Percentiles rank a stretch among this genome's conserved stretches.
Conservation (phyloP, 64 coral and sea anemone species). For the Hydrozoanthus tunicans region DNA sequence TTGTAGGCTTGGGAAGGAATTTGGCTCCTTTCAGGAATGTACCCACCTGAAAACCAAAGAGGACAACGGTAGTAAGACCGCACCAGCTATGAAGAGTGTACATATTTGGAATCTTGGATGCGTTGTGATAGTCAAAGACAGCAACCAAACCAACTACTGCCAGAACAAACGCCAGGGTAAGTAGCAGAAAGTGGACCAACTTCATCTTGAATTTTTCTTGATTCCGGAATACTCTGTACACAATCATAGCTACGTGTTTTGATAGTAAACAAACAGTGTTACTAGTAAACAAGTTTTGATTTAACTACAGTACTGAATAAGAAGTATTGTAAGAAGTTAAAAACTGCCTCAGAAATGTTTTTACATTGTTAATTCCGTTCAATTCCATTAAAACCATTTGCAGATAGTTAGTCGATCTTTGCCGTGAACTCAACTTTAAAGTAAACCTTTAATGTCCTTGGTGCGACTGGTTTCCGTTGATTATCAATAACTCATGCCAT, state of each 20-base stretch:
- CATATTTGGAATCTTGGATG: slow-evolving; percentile 53
- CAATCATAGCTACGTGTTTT: slow-evolving; percentile 75
- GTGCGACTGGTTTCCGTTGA: no score
- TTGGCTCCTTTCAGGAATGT: not conserved
- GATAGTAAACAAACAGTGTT: not conserved
- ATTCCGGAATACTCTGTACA: slow-evolving; percentile 77
- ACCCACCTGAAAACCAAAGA: slow-evolving; percentile 85
- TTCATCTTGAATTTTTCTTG: slow-evolving; percentile 76
- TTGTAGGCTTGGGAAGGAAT: no score
- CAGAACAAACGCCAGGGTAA: slow-evolving; percentile 63
- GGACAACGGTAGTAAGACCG: slow-evolving; percentile 62
- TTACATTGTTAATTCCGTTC: no score
- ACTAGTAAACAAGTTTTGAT: not conserved
- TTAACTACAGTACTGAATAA: not conserved
- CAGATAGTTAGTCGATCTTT: no score
- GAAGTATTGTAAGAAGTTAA: no score
- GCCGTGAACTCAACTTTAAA: no score
- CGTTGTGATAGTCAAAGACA: slow-evolving; percentile 91
- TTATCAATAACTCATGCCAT: no score
- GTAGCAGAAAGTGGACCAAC: slow-evolving; percentile 83
- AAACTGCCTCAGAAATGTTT: not conserved
- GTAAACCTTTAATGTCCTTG: no score
- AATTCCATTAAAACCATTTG: no score
- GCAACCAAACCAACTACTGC: slow-evolving; percentile 75
- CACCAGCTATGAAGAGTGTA: slow-evolving; percentile 90